These are phyloP conservation scores for Misgurnus anguillicaudatus DNA, from an alignment of 2,113 vertebrate species.

Conservation along the genomic window DNA sequence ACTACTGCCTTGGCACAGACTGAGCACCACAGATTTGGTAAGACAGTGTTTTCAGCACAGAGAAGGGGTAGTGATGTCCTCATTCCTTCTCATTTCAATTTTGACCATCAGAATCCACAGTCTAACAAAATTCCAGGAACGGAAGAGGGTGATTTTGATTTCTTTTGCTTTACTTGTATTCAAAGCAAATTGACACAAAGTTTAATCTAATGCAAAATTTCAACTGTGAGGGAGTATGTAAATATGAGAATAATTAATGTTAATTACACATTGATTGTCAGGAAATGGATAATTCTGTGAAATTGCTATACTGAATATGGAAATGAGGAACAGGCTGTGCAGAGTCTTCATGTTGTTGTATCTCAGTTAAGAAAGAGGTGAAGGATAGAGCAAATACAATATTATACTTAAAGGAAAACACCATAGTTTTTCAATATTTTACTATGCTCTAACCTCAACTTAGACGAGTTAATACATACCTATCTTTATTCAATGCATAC, in stretches of 20 bases:
- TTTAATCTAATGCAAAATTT: neutral
- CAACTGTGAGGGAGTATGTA: neutral
- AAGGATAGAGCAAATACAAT: too few relatives aligned
- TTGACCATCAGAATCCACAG: conserved; percentile 28
- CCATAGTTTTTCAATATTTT: too few relatives aligned
- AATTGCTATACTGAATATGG: neutral
- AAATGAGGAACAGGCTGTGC: neutral
- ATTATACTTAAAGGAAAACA: too few relatives aligned
- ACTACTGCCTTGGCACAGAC: neutral
- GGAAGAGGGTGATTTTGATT: conserved; percentile 31
- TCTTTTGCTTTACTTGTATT: conserved; percentile 38
- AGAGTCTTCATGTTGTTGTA: neutral
- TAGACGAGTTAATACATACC: too few relatives aligned
- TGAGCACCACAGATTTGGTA: conserved; percentile 8
- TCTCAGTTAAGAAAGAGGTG: too few relatives aligned
- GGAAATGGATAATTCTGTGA: neutral
- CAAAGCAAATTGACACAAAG: conserved; percentile 7
- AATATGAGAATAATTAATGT: neutral
- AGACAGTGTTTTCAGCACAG: conserved; percentile 10
- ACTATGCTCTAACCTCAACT: too few relatives aligned
- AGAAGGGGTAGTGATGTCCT: conserved; percentile 36
- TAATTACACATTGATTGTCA: neutral
- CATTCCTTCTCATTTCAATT: conserved; percentile 48
- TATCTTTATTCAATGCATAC: too few relatives aligned
- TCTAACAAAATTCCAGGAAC: conserved; percentile 42